A percentile compares a stretch with the other conserved stretches of the same genome.
Conservation (phyloP, 2,113 vertebrate species). For the Lutjanus erythropterus region DNA sequence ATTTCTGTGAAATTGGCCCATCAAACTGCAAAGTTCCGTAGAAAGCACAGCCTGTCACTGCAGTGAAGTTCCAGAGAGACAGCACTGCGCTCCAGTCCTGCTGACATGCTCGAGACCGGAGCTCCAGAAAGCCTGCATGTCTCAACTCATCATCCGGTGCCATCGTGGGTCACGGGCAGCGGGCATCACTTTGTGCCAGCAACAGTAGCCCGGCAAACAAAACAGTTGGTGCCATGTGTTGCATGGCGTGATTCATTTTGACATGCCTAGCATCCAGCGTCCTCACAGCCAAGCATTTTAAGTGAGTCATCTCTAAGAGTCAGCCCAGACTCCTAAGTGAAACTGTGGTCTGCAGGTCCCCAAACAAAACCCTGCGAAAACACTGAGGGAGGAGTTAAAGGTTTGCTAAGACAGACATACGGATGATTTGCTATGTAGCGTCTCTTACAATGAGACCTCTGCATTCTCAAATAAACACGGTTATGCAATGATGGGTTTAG, state of each 20-base stretch:
- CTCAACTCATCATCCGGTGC: slow-evolving; percentile 52
- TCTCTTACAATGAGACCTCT: neutral
- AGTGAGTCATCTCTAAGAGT: slow-evolving; percentile 62
- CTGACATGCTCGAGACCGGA: neutral
- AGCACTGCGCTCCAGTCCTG: neutral
- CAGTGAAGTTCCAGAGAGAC: slow-evolving; percentile 20
- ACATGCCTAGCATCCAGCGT: slow-evolving; percentile 34
- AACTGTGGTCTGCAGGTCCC: slow-evolving; percentile 16
- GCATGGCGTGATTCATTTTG: slow-evolving; percentile 65
- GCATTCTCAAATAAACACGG: neutral
- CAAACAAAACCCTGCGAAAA: neutral
- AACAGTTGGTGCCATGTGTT: slow-evolving; percentile 62
- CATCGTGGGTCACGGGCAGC: slow-evolving; percentile 34
- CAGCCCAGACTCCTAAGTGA: slow-evolving; percentile 22
- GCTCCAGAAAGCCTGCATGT: slow-evolving; percentile 29
- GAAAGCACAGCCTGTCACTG: slow-evolving; percentile 55
- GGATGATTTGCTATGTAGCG: neutral
- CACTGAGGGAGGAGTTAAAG: neutral
- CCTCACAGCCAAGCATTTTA: slow-evolving; percentile 50
- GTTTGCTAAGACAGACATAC: neutral
- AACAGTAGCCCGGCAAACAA: slow-evolving; percentile 47
- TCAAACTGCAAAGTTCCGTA: slow-evolving; percentile 42
- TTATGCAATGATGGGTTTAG: neutral
- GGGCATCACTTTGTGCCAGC: slow-evolving; percentile 54
- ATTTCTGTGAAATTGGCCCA: slow-evolving; percentile 36